These are phyloP conservation scores for Conomelus anceps DNA, from an alignment of 2,888 invertebrate genomes.

Conservation along the genomic window DNA sequence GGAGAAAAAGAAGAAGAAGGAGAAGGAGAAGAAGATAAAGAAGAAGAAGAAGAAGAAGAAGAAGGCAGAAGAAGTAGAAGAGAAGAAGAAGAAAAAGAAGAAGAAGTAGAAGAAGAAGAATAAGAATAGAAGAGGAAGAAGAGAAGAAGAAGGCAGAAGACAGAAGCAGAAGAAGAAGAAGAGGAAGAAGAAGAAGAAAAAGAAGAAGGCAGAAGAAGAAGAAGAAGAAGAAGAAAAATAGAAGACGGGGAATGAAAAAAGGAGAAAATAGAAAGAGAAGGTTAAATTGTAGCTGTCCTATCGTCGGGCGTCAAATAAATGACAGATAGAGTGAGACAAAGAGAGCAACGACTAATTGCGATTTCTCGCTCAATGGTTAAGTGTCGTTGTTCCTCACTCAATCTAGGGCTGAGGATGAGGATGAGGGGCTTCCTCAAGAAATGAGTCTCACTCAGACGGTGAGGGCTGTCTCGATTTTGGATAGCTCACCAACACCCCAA, in stretches of 20 bases:
- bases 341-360: too few species aligned
- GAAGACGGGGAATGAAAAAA: neutral
- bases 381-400: too few species aligned
- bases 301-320: too few species aligned
- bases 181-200: neutral
- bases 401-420: too few species aligned
- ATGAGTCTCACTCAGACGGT: too few species aligned
- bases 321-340: too few species aligned
- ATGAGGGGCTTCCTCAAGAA: too few species aligned
- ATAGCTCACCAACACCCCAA: too few species aligned
- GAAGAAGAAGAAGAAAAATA: neutral
- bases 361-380: too few species aligned
- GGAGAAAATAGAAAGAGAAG: neutral
- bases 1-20: neutral
- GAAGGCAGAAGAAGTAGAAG: neutral
- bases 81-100: neutral
- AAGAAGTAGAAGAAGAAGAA: neutral
- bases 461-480: too few species aligned
- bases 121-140: neutral
- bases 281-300: too few species aligned
- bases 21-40: conserved; percentile 15
- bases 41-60: conserved; percentile 17
- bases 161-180: too few species aligned
- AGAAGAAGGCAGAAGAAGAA: conserved; percentile 13
- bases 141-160: neutral